Percentiles rank a stretch among this genome's conserved stretches.
Evolutionary conservation across 2,888 invertebrate genomes (phyloP).

Genomic region (Cremastinae sp.): DNA sequence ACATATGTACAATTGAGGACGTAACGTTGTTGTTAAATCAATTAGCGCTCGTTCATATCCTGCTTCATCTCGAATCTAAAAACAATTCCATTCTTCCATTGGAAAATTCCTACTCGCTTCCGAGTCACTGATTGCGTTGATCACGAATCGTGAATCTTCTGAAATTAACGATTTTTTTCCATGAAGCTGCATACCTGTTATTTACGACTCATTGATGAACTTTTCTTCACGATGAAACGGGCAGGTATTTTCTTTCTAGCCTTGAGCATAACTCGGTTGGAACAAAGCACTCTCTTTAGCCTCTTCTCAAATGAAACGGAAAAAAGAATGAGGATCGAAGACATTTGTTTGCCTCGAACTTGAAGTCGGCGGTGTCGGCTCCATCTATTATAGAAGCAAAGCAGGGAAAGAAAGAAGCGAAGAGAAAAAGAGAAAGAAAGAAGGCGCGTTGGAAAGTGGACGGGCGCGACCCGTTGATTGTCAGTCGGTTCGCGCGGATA

Average conservation of each 20-base stretch:
- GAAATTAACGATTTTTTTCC: too few relatives aligned
- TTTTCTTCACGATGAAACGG: not conserved
- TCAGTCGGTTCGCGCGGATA: conserved; percentile 63
- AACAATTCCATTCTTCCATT: too few relatives aligned
- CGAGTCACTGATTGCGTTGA: too few relatives aligned
- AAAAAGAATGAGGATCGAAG: conserved; percentile 20
- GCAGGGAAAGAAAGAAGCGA: not conserved
- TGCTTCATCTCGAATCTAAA: too few relatives aligned
- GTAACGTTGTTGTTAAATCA: too few relatives aligned
- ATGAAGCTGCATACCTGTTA: too few relatives aligned
- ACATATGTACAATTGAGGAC: too few relatives aligned
- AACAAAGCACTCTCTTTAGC: not conserved
- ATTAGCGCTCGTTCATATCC: too few relatives aligned
- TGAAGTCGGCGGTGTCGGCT: conserved; percentile 31
- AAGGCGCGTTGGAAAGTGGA: conserved; percentile 14
- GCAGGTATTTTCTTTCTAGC: not conserved
- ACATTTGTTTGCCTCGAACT: conserved; percentile 39
- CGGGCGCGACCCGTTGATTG: conserved; percentile 65
- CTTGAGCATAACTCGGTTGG: too few relatives aligned
- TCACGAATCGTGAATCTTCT: too few relatives aligned
- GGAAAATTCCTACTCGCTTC: too few relatives aligned
- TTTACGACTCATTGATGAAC: too few relatives aligned
- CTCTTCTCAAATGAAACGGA: not conserved
- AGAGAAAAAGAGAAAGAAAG: conserved; percentile 5
- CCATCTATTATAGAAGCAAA: conserved; percentile 24